Evolutionary conservation across 2,888 invertebrate species (phyloP).

Genomic region (Epirrhoe alternata): DNA sequence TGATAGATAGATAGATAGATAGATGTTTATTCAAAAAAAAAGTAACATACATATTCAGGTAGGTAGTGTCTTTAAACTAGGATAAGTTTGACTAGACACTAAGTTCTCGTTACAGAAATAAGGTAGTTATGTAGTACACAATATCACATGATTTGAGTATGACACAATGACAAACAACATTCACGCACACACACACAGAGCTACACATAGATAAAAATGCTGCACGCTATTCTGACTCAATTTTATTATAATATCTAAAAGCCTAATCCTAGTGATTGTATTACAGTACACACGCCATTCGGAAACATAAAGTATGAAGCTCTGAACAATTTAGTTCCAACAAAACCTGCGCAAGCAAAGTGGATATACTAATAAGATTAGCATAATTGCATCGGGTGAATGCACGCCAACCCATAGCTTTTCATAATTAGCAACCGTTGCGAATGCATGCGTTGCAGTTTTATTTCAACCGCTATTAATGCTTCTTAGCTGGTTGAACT

Average conservation of each 20-base stretch:
- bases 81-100: too few relatives aligned
- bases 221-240: neutral
- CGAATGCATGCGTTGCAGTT: conserved; percentile 37
- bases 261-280: conserved; percentile 7
- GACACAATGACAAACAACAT: too few relatives aligned
- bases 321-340: conserved; percentile 27
- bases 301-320: conserved; percentile 25
- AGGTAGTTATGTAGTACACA: too few relatives aligned
- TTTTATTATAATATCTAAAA: neutral
- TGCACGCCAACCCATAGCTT: conserved; percentile 75
- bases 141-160: too few relatives aligned
- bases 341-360: conserved; percentile 61
- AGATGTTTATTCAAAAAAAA: too few relatives aligned
- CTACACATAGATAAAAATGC: neutral
- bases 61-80: too few relatives aligned
- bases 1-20: too few relatives aligned
- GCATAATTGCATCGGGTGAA: conserved; percentile 72
- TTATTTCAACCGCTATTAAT: conserved; percentile 15
- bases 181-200: too few relatives aligned
- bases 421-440: conserved; percentile 74
- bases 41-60: too few relatives aligned
- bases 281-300: conserved; percentile 22
- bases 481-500: neutral
- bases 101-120: too few relatives aligned
- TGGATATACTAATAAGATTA: conserved; percentile 83